Conservation (phyloP, 92 coral and sea anemone species). For the Pocillopora meandrina region DNA sequence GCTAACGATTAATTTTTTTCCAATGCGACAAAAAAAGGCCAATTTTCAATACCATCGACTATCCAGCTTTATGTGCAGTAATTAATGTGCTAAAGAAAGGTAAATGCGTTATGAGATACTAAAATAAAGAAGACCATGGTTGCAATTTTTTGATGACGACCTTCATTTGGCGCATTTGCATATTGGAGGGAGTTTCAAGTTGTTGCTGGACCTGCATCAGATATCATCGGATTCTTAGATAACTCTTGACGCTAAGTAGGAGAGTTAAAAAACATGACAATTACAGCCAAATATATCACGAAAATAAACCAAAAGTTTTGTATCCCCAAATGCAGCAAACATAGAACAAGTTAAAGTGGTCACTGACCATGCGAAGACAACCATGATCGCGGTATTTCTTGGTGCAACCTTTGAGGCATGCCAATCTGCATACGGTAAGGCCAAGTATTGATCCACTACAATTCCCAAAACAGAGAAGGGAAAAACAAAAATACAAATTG, state of each 20-base stretch:
- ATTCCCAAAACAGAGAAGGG: slow-evolving; percentile 19
- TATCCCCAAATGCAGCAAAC: not conserved
- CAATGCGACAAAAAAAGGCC: too few species aligned
- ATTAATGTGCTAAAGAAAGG: slow-evolving; percentile 11
- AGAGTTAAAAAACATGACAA: not conserved
- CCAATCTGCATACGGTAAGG: not conserved
- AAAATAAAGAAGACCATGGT: not conserved
- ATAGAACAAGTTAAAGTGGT: not conserved
- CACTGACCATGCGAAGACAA: not conserved
- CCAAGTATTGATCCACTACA: not conserved
- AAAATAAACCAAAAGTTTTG: not conserved
- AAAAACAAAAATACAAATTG: not conserved
- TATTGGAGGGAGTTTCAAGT: not conserved
- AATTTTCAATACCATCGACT: not conserved
- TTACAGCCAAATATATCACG: not conserved
- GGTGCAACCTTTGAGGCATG: not conserved
- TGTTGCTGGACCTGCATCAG: slow-evolving; percentile 18
- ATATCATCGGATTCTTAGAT: not conserved
- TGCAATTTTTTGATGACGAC: slow-evolving; percentile 6
- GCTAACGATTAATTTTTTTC: too few species aligned
- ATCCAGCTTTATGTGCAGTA: not conserved
- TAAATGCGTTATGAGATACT: not conserved
- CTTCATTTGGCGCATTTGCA: not conserved
- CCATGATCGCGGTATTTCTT: not conserved
- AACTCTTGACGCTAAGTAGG: not conserved